A percentile compares a stretch with the other conserved stretches of the same genome.
Conservation (phyloP, 2,113 vertebrate species). For the Bettongia penicillata region DNA sequence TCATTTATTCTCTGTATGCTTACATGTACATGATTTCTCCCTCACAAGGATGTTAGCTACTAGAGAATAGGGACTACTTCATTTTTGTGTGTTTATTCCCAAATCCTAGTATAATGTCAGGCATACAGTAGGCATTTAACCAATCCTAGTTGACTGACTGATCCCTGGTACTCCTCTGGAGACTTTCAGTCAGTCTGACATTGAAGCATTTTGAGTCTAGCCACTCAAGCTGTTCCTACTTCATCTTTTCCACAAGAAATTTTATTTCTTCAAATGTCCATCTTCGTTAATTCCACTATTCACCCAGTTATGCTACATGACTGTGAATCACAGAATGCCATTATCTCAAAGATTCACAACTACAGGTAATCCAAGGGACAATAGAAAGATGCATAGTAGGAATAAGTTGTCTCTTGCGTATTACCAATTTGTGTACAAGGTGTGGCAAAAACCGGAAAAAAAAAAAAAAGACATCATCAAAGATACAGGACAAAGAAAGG, state of each 20-base stretch:
- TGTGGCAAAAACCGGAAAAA: neutral
- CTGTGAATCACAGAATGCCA: neutral
- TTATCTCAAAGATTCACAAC: neutral
- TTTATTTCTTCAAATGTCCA: neutral
- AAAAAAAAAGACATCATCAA: neutral
- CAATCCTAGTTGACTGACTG: neutral
- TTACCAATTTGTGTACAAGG: neutral
- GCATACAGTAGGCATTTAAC: neutral
- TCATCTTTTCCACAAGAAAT: neutral
- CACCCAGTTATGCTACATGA: neutral
- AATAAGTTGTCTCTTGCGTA: neutral
- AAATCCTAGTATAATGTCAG: neutral
- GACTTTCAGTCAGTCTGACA: neutral
- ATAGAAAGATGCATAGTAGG: neutral
- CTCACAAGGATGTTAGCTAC: neutral
- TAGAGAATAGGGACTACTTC: neutral
- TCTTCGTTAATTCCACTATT: neutral
- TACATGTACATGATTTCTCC: neutral
- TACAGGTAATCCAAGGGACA: neutral
- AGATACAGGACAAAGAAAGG: neutral
- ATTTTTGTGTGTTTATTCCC: neutral
- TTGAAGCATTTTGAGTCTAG: neutral
- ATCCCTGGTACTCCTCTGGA: neutral
- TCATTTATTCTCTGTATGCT: neutral
- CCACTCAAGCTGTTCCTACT: neutral